Evolutionary conservation across 2,113 vertebrate genomes (phyloP).

Genomic region (Gadus chalcogrammus): DNA sequence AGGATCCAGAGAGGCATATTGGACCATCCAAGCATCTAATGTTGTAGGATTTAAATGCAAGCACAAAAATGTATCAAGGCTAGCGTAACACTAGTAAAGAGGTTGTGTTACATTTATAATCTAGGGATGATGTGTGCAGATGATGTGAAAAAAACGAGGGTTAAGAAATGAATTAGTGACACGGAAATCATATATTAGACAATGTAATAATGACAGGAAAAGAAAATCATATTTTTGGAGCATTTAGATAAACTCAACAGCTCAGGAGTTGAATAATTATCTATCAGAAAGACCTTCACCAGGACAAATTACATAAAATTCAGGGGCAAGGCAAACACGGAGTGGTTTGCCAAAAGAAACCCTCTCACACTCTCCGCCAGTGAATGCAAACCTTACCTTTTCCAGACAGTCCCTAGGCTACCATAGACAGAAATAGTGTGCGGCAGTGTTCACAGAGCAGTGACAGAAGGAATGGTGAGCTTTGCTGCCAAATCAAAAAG

Average conservation of each 20-base stretch:
- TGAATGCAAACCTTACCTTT: slow-evolving; percentile 26
- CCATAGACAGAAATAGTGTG: not conserved
- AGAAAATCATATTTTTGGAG: slow-evolving; percentile 1
- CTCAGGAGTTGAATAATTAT: not conserved
- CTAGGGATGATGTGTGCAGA: not conserved
- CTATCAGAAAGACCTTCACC: not conserved
- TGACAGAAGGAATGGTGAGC: slow-evolving; percentile 11
- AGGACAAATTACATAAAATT: slow-evolving; percentile 15
- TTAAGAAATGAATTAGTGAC: not conserved
- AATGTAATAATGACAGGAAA: slow-evolving; percentile 3
- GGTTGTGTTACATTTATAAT: not conserved
- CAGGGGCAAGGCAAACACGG: slow-evolving; percentile 5
- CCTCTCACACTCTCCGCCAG: slow-evolving; percentile 8
- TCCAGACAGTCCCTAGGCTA: slow-evolving; percentile 13
- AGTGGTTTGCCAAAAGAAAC: not conserved
- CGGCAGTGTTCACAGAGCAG: slow-evolving; percentile 4
- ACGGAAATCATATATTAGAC: slow-evolving; percentile 2
- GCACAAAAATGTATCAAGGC: no score
- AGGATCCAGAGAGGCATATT: no score
- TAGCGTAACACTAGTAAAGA: not conserved
- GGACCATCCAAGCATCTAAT: no score
- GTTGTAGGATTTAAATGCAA: no score
- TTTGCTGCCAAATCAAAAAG: slow-evolving; percentile 17
- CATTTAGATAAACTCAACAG: not conserved
- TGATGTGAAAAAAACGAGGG: not conserved